Conservation (phyloP, 1,140 invertebrate species). For the Drosophila truncata region DNA sequence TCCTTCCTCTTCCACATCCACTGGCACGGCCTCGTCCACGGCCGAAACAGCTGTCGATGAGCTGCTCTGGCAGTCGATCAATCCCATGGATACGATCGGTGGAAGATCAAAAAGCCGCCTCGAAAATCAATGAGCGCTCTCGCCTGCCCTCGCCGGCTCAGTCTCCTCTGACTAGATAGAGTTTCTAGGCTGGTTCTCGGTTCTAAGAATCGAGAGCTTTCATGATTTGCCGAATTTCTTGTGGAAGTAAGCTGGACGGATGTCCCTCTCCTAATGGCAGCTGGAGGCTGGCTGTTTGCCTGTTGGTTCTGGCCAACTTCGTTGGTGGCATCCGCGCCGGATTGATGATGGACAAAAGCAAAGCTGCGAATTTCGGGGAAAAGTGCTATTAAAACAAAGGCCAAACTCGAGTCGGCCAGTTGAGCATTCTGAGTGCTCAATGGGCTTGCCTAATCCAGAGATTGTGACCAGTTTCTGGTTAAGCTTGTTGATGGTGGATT, state of each 20-base stretch:
- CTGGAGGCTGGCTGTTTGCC: conserved; percentile 36
- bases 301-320: conserved; percentile 40
- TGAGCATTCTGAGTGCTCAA: conserved; percentile 38
- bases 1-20: conserved; percentile 4
- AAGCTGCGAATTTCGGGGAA: conserved; percentile 53
- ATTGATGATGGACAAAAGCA: conserved; percentile 36
- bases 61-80: conserved; percentile 31
- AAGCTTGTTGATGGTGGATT: not conserved
- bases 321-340: conserved; percentile 63
- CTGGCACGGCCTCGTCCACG: not conserved
- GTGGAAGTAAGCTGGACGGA: conserved; percentile 66
- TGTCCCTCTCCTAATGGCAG: conserved; percentile 54
- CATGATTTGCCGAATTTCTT: conserved; percentile 73
- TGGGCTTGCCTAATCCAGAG: conserved; percentile 40
- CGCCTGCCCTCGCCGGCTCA: conserved; percentile 36
- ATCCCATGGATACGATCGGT: conserved; percentile 55
- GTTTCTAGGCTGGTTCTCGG: conserved; percentile 71
- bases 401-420: conserved; percentile 2
- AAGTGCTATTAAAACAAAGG: conserved; percentile 46
- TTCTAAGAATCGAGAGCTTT: conserved; percentile 79
- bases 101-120: conserved; percentile 75
- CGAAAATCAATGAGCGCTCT: conserved; percentile 70
- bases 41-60: conserved; percentile 66
- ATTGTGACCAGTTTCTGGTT: conserved; percentile 7
- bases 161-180: conserved; percentile 73